These are phyloP conservation scores for Drosophila azteca DNA, from an alignment of 1,140 invertebrate genomes.

Conservation along the genomic window DNA sequence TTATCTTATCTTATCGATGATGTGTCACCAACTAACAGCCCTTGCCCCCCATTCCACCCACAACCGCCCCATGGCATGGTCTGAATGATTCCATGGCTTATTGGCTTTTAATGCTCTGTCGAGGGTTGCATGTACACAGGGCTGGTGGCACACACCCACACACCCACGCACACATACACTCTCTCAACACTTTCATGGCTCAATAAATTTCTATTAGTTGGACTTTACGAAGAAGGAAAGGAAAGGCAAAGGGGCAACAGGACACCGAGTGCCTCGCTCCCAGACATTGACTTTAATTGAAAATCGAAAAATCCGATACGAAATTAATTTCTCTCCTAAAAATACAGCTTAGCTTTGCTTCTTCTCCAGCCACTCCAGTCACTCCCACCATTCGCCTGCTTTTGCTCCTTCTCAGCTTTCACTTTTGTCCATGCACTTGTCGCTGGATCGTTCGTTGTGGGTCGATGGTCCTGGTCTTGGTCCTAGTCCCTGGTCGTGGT, in stretches of 20 bases:
- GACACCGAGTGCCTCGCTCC: slow-evolving; percentile 1
- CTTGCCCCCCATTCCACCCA: not conserved
- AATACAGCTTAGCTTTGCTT: slow-evolving; percentile 51
- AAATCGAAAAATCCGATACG: slow-evolving; percentile 82
- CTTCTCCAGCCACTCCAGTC: slow-evolving; percentile 13
- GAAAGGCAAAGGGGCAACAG: slow-evolving; percentile 13
- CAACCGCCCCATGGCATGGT: not conserved
- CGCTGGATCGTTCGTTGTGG: slow-evolving; percentile 17
- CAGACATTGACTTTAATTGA: slow-evolving; percentile 78
- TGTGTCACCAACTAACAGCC: slow-evolving; percentile 24
- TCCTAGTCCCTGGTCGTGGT: not conserved
- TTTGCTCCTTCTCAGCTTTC: slow-evolving; percentile 39
- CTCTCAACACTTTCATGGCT: slow-evolving; percentile 80
- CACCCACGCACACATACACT: slow-evolving; percentile 19
- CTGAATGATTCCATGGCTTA: slow-evolving; percentile 74
- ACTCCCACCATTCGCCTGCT: slow-evolving; percentile 2
- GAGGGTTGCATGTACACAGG: slow-evolving; percentile 26
- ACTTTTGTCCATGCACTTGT: slow-evolving; percentile 67
- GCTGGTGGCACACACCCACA: not conserved
- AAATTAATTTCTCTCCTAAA: slow-evolving; percentile 82
- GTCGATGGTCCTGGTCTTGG: not conserved
- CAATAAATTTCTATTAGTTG: slow-evolving; percentile 79
- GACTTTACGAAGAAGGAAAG: slow-evolving; percentile 22
- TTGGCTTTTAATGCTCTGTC: slow-evolving; percentile 71
- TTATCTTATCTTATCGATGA: slow-evolving; percentile 10